phyloP scores from a whole-genome alignment of 2,888 invertebrate genomes.

The Ochlodes sylvanus region DNA sequence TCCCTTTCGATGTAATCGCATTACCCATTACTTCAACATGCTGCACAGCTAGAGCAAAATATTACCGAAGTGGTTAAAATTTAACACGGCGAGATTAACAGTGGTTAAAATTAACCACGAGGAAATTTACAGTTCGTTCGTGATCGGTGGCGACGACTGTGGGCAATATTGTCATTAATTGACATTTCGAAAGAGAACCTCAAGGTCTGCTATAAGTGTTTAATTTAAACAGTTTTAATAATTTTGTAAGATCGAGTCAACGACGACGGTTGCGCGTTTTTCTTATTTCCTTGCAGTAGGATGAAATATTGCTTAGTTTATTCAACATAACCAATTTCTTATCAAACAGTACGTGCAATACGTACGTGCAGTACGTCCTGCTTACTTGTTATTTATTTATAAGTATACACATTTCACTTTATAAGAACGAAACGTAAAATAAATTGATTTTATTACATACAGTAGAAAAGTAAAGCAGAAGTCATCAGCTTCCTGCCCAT shows the following conservation, averaged over 20 bases:
- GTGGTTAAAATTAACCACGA: not conserved
- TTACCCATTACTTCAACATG: not conserved
- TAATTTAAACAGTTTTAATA: not conserved
- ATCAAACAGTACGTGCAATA: not conserved
- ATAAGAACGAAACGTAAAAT: too few relatives aligned
- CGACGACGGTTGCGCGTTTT: not conserved
- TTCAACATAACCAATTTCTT: not conserved
- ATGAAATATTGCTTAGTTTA: not conserved
- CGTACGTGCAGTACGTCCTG: not conserved
- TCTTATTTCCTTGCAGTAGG: not conserved
- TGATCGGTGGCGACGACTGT: constrained; percentile 3
- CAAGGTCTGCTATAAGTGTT: not conserved
- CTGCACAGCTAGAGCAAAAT: not conserved
- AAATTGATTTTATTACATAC: too few relatives aligned
- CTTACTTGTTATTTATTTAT: not conserved
- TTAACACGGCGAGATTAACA: constrained; percentile 1
- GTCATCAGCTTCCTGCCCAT: too few relatives aligned
- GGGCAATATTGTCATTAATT: not conserved
- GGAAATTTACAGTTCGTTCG: not conserved
- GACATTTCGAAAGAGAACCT: constrained; percentile 12
- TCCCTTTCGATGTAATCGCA: not conserved
- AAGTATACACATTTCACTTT: too few relatives aligned
- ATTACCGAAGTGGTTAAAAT: too few relatives aligned
- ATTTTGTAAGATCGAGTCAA: not conserved
- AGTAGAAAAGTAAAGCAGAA: too few relatives aligned